Conservation (phyloP, 2,888 invertebrate species). For the Chorisops tibialis region DNA sequence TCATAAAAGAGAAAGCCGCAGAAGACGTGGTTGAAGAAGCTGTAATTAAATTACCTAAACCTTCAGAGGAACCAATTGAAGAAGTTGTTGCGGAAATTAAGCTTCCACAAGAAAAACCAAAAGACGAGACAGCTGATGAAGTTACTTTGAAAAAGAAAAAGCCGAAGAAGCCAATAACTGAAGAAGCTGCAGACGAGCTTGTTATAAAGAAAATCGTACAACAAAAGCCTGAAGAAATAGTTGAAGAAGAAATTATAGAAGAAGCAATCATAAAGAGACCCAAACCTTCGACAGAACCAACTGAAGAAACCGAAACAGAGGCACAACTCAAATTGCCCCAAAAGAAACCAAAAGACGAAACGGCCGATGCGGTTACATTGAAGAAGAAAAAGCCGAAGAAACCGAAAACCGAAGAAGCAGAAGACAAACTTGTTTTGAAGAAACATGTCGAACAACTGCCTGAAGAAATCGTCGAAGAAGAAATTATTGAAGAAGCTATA, state of each 20-base stretch:
- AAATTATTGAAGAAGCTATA: slow-evolving; percentile 48
- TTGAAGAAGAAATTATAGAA: background rate
- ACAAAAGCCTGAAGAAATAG: slow-evolving; percentile 34
- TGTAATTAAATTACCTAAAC: slow-evolving; percentile 45
- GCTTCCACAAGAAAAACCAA: slow-evolving; percentile 1
- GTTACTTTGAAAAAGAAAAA: slow-evolving; percentile 40
- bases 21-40: slow-evolving; percentile 57
- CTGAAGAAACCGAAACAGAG: background rate
- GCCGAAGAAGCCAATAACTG: slow-evolving; percentile 41
- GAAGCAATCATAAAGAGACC: background rate
- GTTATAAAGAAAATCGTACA: slow-evolving; percentile 40
- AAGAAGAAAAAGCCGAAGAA: slow-evolving; percentile 49
- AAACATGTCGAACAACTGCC: slow-evolving; percentile 45
- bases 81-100: slow-evolving; percentile 37
- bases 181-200: slow-evolving; percentile 43
- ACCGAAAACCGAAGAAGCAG: slow-evolving; percentile 41
- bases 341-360: slow-evolving; percentile 37
- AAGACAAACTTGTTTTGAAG: slow-evolving; percentile 39
- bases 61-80: slow-evolving; percentile 44
- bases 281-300: background rate
- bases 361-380: slow-evolving; percentile 42
- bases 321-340: background rate
- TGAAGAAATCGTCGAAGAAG: slow-evolving; percentile 58
- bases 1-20: slow-evolving; percentile 49
- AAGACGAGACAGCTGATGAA: slow-evolving; percentile 40